A percentile compares a stretch with the other conserved stretches of the same genome.
phyloP scores from a whole-genome alignment of 2,888 invertebrate species.

The Protonemura montana region DNA sequence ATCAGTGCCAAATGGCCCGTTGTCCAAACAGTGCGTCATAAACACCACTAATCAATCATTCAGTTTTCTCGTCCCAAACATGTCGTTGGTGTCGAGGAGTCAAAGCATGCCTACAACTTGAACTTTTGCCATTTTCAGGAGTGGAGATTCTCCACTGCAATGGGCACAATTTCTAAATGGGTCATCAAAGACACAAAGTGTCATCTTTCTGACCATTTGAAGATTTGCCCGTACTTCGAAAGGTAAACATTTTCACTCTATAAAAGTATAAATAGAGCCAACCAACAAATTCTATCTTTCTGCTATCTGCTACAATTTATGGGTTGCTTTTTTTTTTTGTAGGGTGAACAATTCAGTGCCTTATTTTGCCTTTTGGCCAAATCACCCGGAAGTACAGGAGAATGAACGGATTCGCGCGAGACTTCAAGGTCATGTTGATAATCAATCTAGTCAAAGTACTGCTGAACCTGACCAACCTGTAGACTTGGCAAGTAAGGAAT shows the following conservation, averaged over 20 bases:
- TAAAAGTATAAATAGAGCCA: too few species aligned
- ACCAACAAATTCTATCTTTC: too few species aligned
- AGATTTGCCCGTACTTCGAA: not conserved
- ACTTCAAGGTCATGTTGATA: not conserved
- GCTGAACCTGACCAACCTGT: too few species aligned
- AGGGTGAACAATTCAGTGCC: not conserved
- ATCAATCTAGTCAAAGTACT: not conserved
- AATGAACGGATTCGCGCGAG: not conserved
- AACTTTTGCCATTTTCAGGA: not conserved
- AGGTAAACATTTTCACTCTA: not conserved
- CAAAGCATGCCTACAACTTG: not conserved
- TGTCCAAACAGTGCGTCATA: too few species aligned
- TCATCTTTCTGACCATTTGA: not conserved
- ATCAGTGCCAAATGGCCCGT: too few species aligned
- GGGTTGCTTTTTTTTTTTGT: not conserved
- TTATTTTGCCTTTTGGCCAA: slow-evolving; percentile 7
- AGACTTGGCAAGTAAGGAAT: too few species aligned
- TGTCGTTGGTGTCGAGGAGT: too few species aligned
- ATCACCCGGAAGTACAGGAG: not conserved
- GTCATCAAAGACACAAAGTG: not conserved
- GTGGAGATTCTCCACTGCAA: not conserved
- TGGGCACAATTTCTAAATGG: not conserved
- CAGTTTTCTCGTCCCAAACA: too few species aligned
- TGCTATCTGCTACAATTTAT: too few species aligned
- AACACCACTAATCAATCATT: too few species aligned